Evolutionary conservation across 1,140 invertebrate genomes (phyloP).

Genomic region (Drosophila repleta): DNA sequence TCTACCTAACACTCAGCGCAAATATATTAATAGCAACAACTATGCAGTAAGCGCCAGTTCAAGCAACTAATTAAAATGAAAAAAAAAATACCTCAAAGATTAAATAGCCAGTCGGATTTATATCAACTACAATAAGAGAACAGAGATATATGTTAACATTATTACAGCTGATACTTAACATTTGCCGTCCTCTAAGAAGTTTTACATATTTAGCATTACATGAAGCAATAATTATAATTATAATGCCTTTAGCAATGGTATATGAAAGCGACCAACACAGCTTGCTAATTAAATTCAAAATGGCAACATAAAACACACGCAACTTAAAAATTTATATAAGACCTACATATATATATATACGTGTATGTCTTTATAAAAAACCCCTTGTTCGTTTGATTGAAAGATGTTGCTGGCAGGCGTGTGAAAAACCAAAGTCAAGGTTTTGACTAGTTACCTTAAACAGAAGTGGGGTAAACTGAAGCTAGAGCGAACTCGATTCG

Average conservation of each 20-base stretch:
- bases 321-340: slow-evolving; percentile 15
- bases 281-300: slow-evolving; percentile 14
- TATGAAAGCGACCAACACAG: background rate
- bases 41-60: slow-evolving; percentile 20
- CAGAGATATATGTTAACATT: background rate
- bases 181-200: no score
- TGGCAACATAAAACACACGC: background rate
- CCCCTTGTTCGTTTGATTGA: slow-evolving; percentile 33
- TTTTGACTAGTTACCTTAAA: slow-evolving; percentile 5
- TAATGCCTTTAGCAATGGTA: background rate
- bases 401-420: slow-evolving; percentile 1
- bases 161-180: no score
- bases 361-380: background rate
- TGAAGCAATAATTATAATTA: background rate
- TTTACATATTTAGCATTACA: no score
- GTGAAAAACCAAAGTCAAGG: slow-evolving; percentile 59
- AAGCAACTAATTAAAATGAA: slow-evolving; percentile 18
- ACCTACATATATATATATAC: background rate
- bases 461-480: slow-evolving; percentile 34
- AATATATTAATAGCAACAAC: slow-evolving; percentile 41
- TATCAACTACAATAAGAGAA: no score
- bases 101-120: background rate
- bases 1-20: slow-evolving; percentile 31
- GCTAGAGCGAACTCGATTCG: slow-evolving; percentile 31
- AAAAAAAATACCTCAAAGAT: background rate